phyloP scores from a whole-genome alignment of 2,113 vertebrate species.

The Brachypodius melanocephalos region DNA sequence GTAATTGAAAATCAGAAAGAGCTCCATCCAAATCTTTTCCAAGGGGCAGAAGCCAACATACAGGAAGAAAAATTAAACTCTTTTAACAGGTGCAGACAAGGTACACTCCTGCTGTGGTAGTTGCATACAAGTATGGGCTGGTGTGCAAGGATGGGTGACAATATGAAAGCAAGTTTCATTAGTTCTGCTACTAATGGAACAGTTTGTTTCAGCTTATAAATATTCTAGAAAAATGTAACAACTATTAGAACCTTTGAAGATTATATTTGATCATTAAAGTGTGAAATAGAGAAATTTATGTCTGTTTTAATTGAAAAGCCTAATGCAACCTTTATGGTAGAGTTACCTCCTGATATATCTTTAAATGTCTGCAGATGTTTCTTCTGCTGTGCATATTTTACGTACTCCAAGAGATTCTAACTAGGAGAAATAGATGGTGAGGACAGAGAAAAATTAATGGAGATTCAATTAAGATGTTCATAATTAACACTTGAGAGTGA shows the following conservation, averaged over 20 bases:
- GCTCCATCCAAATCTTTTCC: not conserved
- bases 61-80: not conserved
- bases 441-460: not conserved
- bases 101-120: not conserved
- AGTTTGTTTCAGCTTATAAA: not conserved
- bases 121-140: not conserved
- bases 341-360: not conserved
- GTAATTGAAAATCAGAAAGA: not conserved
- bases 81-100: not conserved
- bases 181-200: not conserved
- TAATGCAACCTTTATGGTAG: not conserved
- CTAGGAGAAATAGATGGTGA: not conserved
- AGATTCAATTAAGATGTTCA: not conserved
- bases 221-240: accelerated
- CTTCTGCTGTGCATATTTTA: not conserved
- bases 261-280: not conserved
- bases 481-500: not conserved
- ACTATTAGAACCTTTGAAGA: not conserved
- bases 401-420: not conserved
- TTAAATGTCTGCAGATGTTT: not conserved
- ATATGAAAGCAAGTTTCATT: not conserved
- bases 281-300: constrained; percentile 28
- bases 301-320: constrained; percentile 25
- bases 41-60: not conserved
- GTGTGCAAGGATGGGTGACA: not conserved